Percentiles rank a stretch among this genome's conserved stretches.
phyloP scores from a whole-genome alignment of 2,888 invertebrate genomes.

The Polymixis lichenea region DNA sequence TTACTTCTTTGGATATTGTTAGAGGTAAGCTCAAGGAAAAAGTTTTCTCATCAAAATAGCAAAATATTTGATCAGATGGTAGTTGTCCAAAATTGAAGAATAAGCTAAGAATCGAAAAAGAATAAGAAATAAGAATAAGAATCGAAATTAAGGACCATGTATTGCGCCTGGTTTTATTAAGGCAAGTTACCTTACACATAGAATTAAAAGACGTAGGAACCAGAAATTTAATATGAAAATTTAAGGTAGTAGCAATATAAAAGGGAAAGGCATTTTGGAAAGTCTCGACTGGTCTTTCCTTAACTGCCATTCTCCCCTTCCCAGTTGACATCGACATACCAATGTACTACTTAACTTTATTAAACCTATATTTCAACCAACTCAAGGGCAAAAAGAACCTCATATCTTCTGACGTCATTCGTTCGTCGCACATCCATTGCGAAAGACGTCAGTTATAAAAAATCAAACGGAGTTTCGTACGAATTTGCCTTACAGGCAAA shows the following conservation, averaged over 20 bases:
- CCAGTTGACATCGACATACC: constrained; percentile 20
- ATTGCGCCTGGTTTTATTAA: neutral
- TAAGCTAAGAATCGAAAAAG: neutral
- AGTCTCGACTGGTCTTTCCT: constrained; percentile 35
- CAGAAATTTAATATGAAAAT: constrained; percentile 29
- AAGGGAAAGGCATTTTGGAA: constrained; percentile 54
- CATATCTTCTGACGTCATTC: constrained; percentile 31
- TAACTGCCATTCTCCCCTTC: constrained; percentile 2
- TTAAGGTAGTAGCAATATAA: constrained; percentile 23
- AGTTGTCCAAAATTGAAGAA: neutral
- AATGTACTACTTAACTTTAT: constrained; percentile 7
- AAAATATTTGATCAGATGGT: neutral
- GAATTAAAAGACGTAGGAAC: constrained; percentile 23
- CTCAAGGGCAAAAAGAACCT: constrained; percentile 40
- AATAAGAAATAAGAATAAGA: too few species aligned
- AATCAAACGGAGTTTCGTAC: neutral
- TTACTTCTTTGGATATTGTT: neutral
- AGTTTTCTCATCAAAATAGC: neutral
- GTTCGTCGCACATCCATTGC: neutral
- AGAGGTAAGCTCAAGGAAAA: neutral
- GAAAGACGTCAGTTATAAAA: constrained; percentile 7
- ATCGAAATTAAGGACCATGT: too few species aligned
- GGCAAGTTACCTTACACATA: constrained; percentile 10
- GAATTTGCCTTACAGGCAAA: neutral
- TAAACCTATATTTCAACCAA: constrained; percentile 30